Evolutionary conservation across 2,797 vertebrate genomes (phyloP), one percentile per base, ranked within the genome.

Genomic region (Phalanger gymnotis): DNA sequence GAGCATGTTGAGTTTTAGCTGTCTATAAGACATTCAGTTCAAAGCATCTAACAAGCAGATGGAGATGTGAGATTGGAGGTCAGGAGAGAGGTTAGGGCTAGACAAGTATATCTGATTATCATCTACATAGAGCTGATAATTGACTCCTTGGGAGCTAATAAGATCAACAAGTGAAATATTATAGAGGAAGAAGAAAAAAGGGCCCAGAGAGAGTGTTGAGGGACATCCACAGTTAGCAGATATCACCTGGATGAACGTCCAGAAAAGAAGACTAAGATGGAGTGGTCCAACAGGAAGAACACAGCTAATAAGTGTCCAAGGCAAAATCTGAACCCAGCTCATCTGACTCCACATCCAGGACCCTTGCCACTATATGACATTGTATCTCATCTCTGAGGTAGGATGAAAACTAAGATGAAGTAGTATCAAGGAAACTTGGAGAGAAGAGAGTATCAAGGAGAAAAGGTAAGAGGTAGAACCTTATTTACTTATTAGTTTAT

Each of bases 331-430:
- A 56, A 30, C 58, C 27, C 47, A 54, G 55, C 4, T 55, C 52
- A 57, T 96, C 16, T 91, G 53, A 96, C 61, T 92, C 14, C 61
- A 90, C n/a, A 92, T 73, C 66, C 66, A 73, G 66, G 7, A n/a
- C n/a, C 5, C n/a, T 73, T 40, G 7, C n/a, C 16, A 40, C n/a
- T 40, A 40, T 40, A 19, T 40, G 66, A 9, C 66, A 73, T 22
- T 73, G n/a, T 14, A 73, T 73, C 66, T 40, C 28, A 9, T 40
- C 34, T 73, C 66, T 73, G 19, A n/a, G 54, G 90, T 16, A 40
- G 34, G 30, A 12, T 11, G 53, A 53, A 93, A 92, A 95, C 34
- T 89, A 4, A 30, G 54, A 47, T 61, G 61, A 52, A 54, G 34
- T 53, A 90, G 91, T 73, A 40, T 25, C 89, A 90, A 47, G 27